Conservation (phyloP, 2,113 vertebrate species). For the Limnothrissa miodon region DNA sequence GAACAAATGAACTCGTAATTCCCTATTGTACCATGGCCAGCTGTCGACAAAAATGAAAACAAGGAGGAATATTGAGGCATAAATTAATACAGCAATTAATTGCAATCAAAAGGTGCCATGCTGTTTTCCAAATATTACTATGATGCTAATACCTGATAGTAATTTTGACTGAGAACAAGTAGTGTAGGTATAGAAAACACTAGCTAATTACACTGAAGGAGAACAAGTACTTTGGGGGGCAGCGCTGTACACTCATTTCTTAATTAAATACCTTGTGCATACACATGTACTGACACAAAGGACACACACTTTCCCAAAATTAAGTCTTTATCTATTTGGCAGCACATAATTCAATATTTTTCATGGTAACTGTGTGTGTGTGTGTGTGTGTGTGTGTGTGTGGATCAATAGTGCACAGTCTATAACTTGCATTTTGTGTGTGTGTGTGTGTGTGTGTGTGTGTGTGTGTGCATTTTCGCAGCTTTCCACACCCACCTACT, state of each 20-base stretch:
- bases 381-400: constrained; percentile 42
- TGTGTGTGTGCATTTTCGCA: too few species aligned
- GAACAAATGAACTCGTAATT: constrained; percentile 79
- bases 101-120: constrained; percentile 93
- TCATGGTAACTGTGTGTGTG: not conserved
- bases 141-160: constrained; percentile 90
- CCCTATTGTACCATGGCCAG: constrained; percentile 87
- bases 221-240: constrained; percentile 50
- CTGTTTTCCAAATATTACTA: constrained; percentile 95
- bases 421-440: constrained; percentile 23
- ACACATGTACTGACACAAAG: constrained; percentile 27
- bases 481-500: not conserved
- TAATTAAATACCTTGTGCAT: constrained; percentile 43
- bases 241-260: constrained; percentile 41
- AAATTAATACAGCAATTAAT: constrained; percentile 89
- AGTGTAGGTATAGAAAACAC: constrained; percentile 90
- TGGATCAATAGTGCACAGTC: too few species aligned
- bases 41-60: constrained; percentile 79
- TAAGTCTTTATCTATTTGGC: not conserved
- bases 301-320: not conserved
- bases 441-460: constrained; percentile 22
- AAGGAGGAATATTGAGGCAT: constrained; percentile 73
- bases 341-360: not conserved
- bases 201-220: constrained; percentile 77
- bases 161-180: constrained; percentile 90